A percentile compares a stretch with the other conserved stretches of the same genome.
phyloP scores from a whole-genome alignment of 2,797 vertebrate species.

The Rachycentron canadum region DNA sequence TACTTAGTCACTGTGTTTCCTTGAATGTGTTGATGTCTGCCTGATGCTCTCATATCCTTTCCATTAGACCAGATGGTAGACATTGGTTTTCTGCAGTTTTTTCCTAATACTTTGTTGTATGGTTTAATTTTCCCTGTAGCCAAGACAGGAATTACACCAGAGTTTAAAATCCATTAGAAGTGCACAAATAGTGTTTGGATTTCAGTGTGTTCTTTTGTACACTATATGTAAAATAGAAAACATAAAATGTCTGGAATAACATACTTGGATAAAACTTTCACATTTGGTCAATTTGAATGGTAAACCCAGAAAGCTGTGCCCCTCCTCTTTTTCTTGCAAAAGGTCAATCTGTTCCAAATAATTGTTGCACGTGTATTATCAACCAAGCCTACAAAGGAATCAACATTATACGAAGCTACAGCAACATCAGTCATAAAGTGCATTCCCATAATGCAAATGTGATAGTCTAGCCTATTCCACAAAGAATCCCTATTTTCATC shows the following conservation, averaged over 20 bases:
- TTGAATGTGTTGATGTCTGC: conserved; percentile 56
- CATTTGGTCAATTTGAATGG: not conserved
- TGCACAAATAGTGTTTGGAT: not conserved
- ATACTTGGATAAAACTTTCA: not conserved
- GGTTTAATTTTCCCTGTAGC: conserved; percentile 14
- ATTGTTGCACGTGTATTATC: no score
- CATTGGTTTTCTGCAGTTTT: conserved; percentile 38
- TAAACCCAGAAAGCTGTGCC: not conserved
- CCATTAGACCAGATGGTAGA: conserved; percentile 63
- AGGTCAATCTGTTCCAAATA: not conserved
- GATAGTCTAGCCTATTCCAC: not conserved
- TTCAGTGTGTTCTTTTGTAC: not conserved
- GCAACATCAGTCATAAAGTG: not conserved
- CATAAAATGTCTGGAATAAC: not conserved
- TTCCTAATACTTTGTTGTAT: conserved; percentile 44
- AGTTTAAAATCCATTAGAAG: not conserved
- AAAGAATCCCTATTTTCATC: not conserved
- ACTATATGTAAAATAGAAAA: not conserved
- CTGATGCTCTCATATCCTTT: conserved; percentile 64
- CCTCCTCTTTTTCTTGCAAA: not conserved
- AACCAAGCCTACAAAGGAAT: not conserved
- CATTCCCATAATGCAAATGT: not conserved
- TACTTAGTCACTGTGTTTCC: conserved; percentile 52
- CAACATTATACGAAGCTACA: not conserved
- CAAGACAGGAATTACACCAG: conserved; percentile 8